Evolutionary conservation across 2,888 invertebrate species (phyloP), one percentile per base, ranked within the genome.

Genomic region (Monochamus alternatus): DNA sequence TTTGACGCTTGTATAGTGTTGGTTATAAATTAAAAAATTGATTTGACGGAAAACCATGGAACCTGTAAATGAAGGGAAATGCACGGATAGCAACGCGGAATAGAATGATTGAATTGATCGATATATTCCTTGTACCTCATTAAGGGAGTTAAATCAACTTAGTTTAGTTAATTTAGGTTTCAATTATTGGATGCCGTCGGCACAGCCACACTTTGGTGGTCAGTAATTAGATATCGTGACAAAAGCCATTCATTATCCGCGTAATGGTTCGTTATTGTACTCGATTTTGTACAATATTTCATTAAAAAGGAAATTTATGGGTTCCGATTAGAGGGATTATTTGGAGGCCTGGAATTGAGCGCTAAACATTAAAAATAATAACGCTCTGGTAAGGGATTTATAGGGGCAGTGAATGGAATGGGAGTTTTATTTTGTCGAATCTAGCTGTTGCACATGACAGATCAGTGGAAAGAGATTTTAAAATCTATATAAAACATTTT

Each of bases 251-350:
- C 68, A 59, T 68, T 68, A 68, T 12, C 14, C 43, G 30, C 3
- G 38, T 68, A 68, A 68, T 68, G 68, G 59, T 68, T 44, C 68
- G 68, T 59, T 58, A 68, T 68, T 68, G 68, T 68, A 59, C 68
- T 58, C 68, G 43, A 59, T 68, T 68, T 59, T 59, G 59, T 51
- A 12, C 68, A 68, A 44, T 68, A 68, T 68, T 68, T 68, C 68
- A 68, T 58, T 43, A 68, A 65, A 68, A 44, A 14, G 10, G 59
- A 14, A 58, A 68, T 68, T 68, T 68, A 68, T 59, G 58, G 58
- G 43, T 59, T 43, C 10, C n/a, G 58, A 59, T 66, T 66, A 55
- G 52, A 66, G 12, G 55, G 66, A 66, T 55, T 66, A 65, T 52
- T 65, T 52, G n/a, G 9, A 31, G 7, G 12, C n/a, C 14, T 55